Conservation (phyloP, 2,888 invertebrate genomes). For the Sepioteuthis lessoniana region DNA sequence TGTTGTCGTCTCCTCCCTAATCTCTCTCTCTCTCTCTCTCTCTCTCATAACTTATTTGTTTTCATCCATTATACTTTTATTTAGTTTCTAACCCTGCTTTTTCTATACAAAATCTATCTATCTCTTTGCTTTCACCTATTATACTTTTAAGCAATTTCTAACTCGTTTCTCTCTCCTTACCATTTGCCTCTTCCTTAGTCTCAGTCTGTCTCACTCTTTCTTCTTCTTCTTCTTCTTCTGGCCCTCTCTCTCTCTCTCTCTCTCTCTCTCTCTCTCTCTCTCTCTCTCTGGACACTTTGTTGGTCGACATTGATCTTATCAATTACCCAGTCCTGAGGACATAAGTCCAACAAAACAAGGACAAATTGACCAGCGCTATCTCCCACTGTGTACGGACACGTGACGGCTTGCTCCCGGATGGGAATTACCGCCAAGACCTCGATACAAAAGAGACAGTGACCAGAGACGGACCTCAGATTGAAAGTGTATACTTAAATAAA, state of each 20-base stretch:
- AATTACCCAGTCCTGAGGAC: not conserved
- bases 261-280: not conserved
- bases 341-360: constrained; percentile 3
- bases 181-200: no score
- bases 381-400: constrained; percentile 10
- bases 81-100: not conserved
- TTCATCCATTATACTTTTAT: not conserved
- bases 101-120: no score
- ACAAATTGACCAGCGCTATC: constrained; percentile 17
- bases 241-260: not conserved
- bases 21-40: not conserved
- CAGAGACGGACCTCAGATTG: not conserved
- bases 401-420: constrained; percentile 12
- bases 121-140: no score
- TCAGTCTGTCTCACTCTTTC: no score
- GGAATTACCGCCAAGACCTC: not conserved
- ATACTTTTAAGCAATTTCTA: no score
- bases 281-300: not conserved
- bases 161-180: no score
- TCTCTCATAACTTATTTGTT: not conserved
- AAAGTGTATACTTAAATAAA: constrained; percentile 33
- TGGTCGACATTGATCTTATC: constrained; percentile 33
- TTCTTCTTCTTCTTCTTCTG: no score
- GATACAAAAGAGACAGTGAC: not conserved
- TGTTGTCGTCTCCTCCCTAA: no score